Percentiles rank a stretch among this genome's conserved stretches.
phyloP scores from a whole-genome alignment of 2,797 vertebrate genomes.

The Zenarchopterus dispar region DNA sequence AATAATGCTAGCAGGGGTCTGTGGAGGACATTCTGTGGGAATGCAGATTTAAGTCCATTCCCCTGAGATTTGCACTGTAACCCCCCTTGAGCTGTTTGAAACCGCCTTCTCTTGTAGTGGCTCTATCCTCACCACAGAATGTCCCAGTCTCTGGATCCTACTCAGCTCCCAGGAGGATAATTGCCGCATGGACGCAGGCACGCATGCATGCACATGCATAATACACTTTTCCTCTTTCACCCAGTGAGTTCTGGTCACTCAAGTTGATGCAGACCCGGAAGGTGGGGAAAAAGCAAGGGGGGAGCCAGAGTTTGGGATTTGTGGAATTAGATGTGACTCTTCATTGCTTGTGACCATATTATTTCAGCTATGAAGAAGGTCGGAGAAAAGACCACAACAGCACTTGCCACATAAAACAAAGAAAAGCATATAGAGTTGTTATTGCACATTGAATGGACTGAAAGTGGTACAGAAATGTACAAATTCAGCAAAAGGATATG shows the following conservation, averaged over 20 bases:
- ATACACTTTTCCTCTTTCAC: constrained; percentile 47
- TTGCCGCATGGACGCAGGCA: constrained; percentile 47
- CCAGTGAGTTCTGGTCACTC: constrained; percentile 38
- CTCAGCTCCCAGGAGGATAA: constrained; percentile 62
- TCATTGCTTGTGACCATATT: constrained; percentile 6
- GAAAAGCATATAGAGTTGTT: neutral
- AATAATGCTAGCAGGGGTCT: neutral
- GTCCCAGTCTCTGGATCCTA: constrained; percentile 52
- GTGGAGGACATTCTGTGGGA: neutral
- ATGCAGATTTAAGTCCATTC: constrained; percentile 38
- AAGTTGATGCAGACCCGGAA: constrained; percentile 12
- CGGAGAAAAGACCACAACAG: constrained; percentile 11
- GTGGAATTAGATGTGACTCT: constrained; percentile 17
- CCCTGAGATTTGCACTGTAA: constrained; percentile 61
- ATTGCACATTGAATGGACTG: constrained; percentile 25
- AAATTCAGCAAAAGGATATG: constrained; percentile 22
- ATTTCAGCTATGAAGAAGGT: constrained; percentile 19
- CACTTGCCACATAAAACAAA: neutral
- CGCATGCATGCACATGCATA: constrained; percentile 57
- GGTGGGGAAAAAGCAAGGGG: neutral
- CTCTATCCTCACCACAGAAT: constrained; percentile 62
- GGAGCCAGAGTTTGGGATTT: constrained; percentile 40
- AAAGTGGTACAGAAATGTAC: constrained; percentile 65
- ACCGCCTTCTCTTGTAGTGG: constrained; percentile 31
- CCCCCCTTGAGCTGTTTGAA: constrained; percentile 36